Conservation (phyloP, 2,797 vertebrate genomes). For the Rhinogobio ventralis region DNA sequence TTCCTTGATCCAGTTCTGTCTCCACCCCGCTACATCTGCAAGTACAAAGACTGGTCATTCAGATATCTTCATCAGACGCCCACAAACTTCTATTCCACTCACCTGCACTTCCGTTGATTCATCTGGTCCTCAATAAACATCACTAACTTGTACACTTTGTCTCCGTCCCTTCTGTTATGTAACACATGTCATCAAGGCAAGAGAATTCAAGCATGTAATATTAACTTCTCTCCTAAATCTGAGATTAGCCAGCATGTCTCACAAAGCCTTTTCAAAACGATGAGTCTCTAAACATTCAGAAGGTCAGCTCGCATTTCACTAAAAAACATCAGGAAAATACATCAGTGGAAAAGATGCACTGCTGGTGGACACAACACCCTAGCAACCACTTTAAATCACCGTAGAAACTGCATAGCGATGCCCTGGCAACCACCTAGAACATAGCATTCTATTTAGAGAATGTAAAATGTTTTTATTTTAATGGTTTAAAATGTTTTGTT, state of each 20-base stretch:
- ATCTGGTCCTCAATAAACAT: too few species aligned
- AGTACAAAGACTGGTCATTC: too few species aligned
- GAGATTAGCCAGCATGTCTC: background rate
- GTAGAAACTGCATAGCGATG: background rate
- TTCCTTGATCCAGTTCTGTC: too few species aligned
- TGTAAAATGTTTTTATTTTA: background rate
- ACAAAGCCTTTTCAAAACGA: too few species aligned
- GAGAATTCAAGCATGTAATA: background rate
- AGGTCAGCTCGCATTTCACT: background rate
- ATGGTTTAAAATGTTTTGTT: background rate
- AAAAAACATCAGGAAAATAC: background rate
- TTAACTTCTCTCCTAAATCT: background rate
- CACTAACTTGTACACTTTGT: too few species aligned
- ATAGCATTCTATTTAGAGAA: too few species aligned
- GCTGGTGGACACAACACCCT: background rate
- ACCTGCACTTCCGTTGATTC: too few species aligned
- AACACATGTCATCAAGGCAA: background rate
- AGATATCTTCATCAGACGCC: too few species aligned
- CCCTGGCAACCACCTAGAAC: too few species aligned
- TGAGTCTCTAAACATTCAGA: background rate
- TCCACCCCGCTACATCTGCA: too few species aligned
- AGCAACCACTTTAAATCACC: background rate
- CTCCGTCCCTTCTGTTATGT: too few species aligned
- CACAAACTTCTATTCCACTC: too few species aligned
- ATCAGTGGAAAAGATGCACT: background rate